Conservation (phyloP, 2,888 invertebrate genomes). For the Alentia gelatinosa region DNA sequence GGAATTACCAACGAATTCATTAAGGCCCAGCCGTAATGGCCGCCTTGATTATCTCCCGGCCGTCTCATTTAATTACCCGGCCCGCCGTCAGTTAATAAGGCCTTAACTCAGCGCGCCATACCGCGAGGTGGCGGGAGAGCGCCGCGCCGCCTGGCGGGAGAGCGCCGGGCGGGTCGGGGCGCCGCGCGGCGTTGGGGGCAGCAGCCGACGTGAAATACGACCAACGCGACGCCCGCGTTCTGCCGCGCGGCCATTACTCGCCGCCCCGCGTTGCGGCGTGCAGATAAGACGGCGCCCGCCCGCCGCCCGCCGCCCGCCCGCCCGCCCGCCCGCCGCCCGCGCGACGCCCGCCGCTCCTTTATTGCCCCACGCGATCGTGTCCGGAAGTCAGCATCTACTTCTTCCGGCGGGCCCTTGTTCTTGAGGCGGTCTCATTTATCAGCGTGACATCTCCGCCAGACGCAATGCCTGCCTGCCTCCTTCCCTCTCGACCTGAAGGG, state of each 20-base stretch:
- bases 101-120: not conserved
- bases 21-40: not conserved
- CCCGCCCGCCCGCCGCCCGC: not conserved
- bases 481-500: no score
- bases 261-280: not conserved
- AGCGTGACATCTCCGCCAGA: no score
- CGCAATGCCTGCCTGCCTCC: no score
- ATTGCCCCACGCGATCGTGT: not conserved
- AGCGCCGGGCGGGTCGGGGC: not conserved
- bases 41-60: not conserved
- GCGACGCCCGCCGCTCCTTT: not conserved
- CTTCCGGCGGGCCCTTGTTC: slow-evolving; percentile 8
- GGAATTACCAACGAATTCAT: not conserved
- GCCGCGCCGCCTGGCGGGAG: not conserved
- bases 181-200: not conserved
- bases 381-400: not conserved
- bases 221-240: not conserved
- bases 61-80: not conserved
- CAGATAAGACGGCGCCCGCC: not conserved
- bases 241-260: not conserved
- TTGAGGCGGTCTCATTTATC: no score
- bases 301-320: not conserved
- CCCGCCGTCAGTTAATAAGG: not conserved
- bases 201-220: not conserved
- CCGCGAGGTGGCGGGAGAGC: not conserved